These are phyloP conservation scores for Pandion haliaetus DNA, from an alignment of 2,113 vertebrate species.

Conservation along the genomic window DNA sequence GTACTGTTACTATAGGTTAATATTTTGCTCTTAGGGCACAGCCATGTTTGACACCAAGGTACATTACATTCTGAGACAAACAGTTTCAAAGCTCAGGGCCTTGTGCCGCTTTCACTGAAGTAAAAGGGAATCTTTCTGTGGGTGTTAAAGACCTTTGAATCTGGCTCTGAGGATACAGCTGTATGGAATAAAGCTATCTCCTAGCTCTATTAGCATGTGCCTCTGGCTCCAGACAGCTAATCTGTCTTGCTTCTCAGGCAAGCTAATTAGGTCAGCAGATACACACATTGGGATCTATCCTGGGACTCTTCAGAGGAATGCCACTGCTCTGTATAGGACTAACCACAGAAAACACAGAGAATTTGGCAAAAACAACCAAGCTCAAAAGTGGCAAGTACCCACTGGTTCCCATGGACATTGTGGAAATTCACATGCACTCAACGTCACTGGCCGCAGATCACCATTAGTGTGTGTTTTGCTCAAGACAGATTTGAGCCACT, in stretches of 20 bases:
- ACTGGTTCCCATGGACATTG: background rate
- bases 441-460: background rate
- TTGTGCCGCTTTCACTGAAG: background rate
- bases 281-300: background rate
- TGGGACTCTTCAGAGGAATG: background rate
- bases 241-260: slow-evolving; percentile 1
- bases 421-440: background rate
- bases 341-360: background rate
- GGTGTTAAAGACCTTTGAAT: background rate
- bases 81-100: background rate
- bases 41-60: background rate
- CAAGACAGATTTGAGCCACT: background rate
- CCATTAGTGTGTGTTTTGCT: background rate
- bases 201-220: background rate
- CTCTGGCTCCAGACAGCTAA: background rate
- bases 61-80: background rate
- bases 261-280: slow-evolving; percentile 18
- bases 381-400: background rate
- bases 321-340: background rate
- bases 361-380: background rate
- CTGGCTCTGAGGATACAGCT: background rate
- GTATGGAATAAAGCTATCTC: background rate
- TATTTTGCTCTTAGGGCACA: slow-evolving; percentile 19
- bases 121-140: background rate
- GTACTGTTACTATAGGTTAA: slow-evolving; percentile 36